Evolutionary conservation across 1,140 invertebrate species (phyloP), one percentile per base, ranked within the genome.

Genomic region (Vanessa atalanta): DNA sequence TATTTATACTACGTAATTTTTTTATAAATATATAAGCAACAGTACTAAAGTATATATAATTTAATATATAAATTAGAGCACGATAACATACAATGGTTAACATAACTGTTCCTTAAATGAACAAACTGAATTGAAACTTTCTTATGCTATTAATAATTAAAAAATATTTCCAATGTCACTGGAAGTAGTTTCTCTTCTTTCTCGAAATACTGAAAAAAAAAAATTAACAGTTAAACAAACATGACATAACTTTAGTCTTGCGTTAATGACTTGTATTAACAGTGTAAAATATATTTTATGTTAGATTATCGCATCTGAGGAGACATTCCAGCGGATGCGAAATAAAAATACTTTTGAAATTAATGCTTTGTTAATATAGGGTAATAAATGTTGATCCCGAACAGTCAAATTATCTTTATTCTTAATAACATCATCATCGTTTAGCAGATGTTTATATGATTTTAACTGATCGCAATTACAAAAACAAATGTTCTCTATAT

Each of bases 111-210:
- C 55, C 76, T 82, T 74, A 61, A 26, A 76, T 50, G 77, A 83
- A 85, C 79, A 70, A 83, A 83, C 74, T 69, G 43, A 82, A 84
- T 80, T 65, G 51, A 66, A 79, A 72, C 61, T 72, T 43, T 66
- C 68, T 47, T 26, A 64, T 63, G 20, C 66, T 16, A 61, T 71
- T 50, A 37, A 57, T 72, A 31, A 53, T 70, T 47, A 74, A 37
- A 23, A n/a, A 16, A 53, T 61, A 37, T 8, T 53, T 60, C 20
- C 20, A 47, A 13, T 63, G n/a, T 86, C 70, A 89, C 76, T 88
- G 83, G 73, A 91, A 91, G 64, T 89, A 91, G 73, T 86, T 89
- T 66, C 81, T 83, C 77, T 89, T 91, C 81, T 91, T 91, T 61
- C 89, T 81, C 14, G 84, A 67, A 65, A 89, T 73, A 20, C 89